Base-by-base conservation (phyloP, 2,888 invertebrate genomes). In the Volucella inflata region DNA sequence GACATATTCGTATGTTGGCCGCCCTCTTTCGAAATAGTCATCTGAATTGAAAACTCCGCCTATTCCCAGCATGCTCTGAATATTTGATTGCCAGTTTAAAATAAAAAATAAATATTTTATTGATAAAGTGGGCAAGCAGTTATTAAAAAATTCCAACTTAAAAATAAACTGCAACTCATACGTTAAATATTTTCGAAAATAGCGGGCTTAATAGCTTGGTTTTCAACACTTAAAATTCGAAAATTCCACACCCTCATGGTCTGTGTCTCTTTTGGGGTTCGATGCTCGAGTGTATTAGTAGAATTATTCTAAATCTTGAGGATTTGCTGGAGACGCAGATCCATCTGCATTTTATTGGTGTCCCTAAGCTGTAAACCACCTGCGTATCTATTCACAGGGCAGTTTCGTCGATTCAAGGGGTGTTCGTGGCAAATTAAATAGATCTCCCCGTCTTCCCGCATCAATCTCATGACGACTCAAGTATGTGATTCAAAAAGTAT, bases 391-490 rank as follows among this genome's bases (percentile, higher is more conserved):
- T 46, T 16, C 38, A 3, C 4, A 14, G 12, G 16, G 62, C 62
- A 2, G 50, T 4, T 50, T 40, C 36, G 46, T 65, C 48, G 9
- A 8, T 21, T n/a, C 50, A 17, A 38, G 38, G 60, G 36, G 38
- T 16, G 14, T 36, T 3, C 21, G 2, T 21, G 30, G 44, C 36
- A 30, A 70, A 70, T 78, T 62, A 79, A 67, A 79, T 50, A 59
- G 64, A 71, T 53, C 79, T n/a, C 59, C 46, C 65, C 30, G 30
- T 30, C 30, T 30, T 30, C 6, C 6, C 30, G 30, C 30, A 79
- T 79, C 79, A 79, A 79, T 79, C 72, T 21, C 21, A 71, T 65
- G 65, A 71, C 55, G 59, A 46, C 75, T 46, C 68, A 44, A 76
- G 11, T 67, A 42, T 48, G 50, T 50, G 50, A n/a, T 38, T 14